These are phyloP conservation scores for Chaenocephalus aceratus DNA, from an alignment of 2,113 vertebrate species.

Conservation along the genomic window DNA sequence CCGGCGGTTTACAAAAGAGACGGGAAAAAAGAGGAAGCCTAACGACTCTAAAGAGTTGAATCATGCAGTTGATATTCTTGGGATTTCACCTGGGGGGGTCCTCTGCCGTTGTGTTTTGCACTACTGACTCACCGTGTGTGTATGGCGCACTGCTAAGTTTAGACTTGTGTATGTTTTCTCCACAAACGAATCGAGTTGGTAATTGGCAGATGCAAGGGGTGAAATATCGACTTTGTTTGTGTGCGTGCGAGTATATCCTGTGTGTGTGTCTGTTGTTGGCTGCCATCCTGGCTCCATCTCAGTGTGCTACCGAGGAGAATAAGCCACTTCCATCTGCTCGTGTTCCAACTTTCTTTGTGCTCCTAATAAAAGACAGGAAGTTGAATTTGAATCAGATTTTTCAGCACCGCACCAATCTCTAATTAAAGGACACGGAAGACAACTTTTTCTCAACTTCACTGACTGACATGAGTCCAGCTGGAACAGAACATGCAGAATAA, in stretches of 20 bases:
- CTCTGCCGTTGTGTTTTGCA: slow-evolving; percentile 73
- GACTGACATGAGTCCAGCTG: slow-evolving; percentile 3
- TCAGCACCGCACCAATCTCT: slow-evolving; percentile 49
- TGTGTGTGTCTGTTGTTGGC: slow-evolving; percentile 74
- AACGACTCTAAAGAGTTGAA: slow-evolving; percentile 74
- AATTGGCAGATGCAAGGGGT: slow-evolving; percentile 80
- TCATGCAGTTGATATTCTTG: slow-evolving; percentile 79
- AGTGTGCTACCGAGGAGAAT: slow-evolving; percentile 83
- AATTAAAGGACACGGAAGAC: slow-evolving; percentile 48
- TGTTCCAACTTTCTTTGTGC: slow-evolving; percentile 81
- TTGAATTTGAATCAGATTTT: slow-evolving; percentile 71
- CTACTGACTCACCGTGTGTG: slow-evolving; percentile 77
- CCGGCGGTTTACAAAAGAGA: slow-evolving; percentile 61
- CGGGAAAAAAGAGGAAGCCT: slow-evolving; percentile 37
- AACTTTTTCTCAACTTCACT: slow-evolving; percentile 42
- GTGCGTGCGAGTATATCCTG: slow-evolving; percentile 6
- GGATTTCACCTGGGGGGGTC: slow-evolving; percentile 79
- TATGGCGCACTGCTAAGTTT: slow-evolving; percentile 80
- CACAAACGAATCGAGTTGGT: slow-evolving; percentile 74
- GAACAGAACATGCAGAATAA: slow-evolving; percentile 1
- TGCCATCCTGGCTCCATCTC: slow-evolving; percentile 79
- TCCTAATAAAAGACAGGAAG: slow-evolving; percentile 81
- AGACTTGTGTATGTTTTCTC: slow-evolving; percentile 76
- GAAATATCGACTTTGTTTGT: slow-evolving; percentile 72
- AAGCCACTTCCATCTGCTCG: slow-evolving; percentile 86